A percentile compares a stretch with the other conserved stretches of the same genome.
phyloP scores from a whole-genome alignment of 2,888 invertebrate genomes.

The Acrocyrtus sp. region DNA sequence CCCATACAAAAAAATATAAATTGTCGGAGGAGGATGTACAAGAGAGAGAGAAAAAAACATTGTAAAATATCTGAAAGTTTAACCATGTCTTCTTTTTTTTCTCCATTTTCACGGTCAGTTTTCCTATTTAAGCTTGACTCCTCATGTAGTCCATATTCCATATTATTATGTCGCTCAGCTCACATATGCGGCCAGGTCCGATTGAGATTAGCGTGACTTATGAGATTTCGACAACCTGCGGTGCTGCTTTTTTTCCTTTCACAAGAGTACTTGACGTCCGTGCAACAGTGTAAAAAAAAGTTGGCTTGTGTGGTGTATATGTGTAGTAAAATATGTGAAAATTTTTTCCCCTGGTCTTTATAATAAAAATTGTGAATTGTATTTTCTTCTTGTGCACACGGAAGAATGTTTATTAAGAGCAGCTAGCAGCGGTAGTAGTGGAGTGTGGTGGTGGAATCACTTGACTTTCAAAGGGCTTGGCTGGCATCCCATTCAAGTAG shows the following conservation, averaged over 20 bases:
- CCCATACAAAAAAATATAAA: conserved; percentile 6
- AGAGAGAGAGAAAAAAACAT: conserved; percentile 41
- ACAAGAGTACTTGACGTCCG: conserved; percentile 41
- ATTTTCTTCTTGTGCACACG: no score
- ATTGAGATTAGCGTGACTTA: conserved; percentile 58
- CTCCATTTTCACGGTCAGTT: background rate
- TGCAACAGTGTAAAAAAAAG: no score
- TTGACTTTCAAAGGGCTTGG: conserved; percentile 49
- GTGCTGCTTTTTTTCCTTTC: conserved; percentile 47
- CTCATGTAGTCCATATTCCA: conserved; percentile 19
- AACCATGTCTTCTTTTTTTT: background rate
- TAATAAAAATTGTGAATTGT: no score
- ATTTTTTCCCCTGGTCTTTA: no score
- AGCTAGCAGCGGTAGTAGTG: conserved; percentile 25
- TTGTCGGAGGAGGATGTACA: no score
- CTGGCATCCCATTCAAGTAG: conserved; percentile 26
- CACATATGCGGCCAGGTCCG: conserved; percentile 12
- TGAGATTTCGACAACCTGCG: conserved; percentile 56
- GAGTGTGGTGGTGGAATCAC: conserved; percentile 23
- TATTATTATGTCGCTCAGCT: conserved; percentile 46
- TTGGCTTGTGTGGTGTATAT: no score
- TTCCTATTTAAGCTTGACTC: no score
- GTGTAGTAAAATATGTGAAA: no score
- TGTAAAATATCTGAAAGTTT: conserved; percentile 8
- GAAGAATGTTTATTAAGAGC: conserved; percentile 41